Evolutionary conservation across 2,888 invertebrate genomes (phyloP).

Genomic region (Lasioglossum pauxillum): DNA sequence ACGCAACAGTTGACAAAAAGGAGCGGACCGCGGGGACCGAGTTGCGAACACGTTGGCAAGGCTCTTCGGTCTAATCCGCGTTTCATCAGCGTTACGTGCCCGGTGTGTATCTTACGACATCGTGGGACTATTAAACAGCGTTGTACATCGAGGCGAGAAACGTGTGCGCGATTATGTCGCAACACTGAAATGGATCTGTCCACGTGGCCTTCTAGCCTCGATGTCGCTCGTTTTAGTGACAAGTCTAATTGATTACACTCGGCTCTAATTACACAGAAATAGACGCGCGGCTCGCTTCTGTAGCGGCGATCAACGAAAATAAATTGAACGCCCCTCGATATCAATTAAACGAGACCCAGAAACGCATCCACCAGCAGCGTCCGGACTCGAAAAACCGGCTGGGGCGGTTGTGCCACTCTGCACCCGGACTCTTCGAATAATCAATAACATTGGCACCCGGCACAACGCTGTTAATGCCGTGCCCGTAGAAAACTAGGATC

Average conservation of each 20-base stretch:
- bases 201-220: constrained; percentile 41
- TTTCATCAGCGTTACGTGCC: constrained; percentile 74
- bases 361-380: neutral
- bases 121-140: constrained; percentile 43
- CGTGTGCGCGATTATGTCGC: constrained; percentile 49
- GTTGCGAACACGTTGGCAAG: constrained; percentile 17
- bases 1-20: constrained; percentile 19
- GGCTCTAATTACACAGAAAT: neutral
- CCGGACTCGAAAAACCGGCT: neutral
- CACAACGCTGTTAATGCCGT: constrained; percentile 20
- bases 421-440: constrained; percentile 19
- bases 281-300: neutral
- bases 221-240: constrained; percentile 37
- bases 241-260: constrained; percentile 23
- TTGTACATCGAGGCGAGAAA: constrained; percentile 26
- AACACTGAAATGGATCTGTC: constrained; percentile 45
- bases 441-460: constrained; percentile 25
- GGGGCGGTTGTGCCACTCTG: constrained; percentile 12
- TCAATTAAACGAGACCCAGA: constrained; percentile 5
- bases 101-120: constrained; percentile 36
- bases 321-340: neutral
- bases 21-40: neutral
- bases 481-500: neutral
- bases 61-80: constrained; percentile 77
- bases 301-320: neutral